Evolutionary conservation across 2,797 vertebrate genomes (phyloP), one percentile per base, ranked within the genome.

Genomic region (Calcarius lapponicus): DNA sequence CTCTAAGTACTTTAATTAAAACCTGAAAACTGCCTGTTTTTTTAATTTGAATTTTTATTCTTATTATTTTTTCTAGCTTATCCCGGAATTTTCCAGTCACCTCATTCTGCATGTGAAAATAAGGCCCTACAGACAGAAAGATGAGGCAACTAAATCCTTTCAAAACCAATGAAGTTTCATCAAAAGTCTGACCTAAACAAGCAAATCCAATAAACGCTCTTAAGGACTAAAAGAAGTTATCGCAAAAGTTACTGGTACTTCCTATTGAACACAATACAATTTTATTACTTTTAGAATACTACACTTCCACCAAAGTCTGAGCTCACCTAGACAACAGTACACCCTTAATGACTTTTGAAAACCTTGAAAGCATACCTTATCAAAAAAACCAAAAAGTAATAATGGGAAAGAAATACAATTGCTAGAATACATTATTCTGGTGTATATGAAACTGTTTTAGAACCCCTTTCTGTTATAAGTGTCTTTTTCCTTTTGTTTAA

Each of bases 51-150:
- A 66, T 50, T 66, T 80, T 50, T 91, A 43, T 57, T 58, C 40
- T 86, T 94, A 88, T 64, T 58, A 66, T 69, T 90, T 97, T 97
- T 93, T 58, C 89, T 88, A 72, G 92, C 43, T 92, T 92, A 93
- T 76, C 94, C 80, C 86, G 76, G 92, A 95, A 82, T 88, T 95
- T 95, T 93, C 74, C 76, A 91, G 86, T 79, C 92, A 21, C 40
- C 58, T 95, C 89, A 93, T 54, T 93, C 57, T 53, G 4, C 67
- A 25, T n/a, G 82, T 54, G 21, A 66, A 97, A 97, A 87, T 86
- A 95, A 91, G 53, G 57, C 38, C 13, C 11, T n/a, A 67, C 48
- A 82, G 48, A 93, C 9, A 88, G 76, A 85, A 88, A 80, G 47
- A 86, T n/a, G 75, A 91, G 82, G 79, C 22, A 95, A 78, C 73